These are phyloP conservation scores for Carterocephalus palaemon DNA, from an alignment of 2,888 invertebrate genomes.

Conservation along the genomic window DNA sequence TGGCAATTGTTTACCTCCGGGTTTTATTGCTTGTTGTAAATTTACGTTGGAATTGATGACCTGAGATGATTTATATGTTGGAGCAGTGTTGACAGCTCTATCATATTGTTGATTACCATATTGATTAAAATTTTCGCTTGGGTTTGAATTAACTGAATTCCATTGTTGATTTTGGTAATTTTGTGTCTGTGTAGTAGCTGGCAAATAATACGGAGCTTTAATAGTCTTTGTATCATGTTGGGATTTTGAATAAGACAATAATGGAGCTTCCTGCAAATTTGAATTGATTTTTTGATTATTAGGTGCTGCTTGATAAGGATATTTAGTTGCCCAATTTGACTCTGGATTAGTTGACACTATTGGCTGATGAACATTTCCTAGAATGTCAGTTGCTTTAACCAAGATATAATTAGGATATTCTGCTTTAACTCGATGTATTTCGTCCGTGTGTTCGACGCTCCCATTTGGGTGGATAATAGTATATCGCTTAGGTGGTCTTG, in stretches of 20 bases:
- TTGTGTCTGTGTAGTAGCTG: too few species aligned
- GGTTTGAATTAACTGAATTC: too few species aligned
- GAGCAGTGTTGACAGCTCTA: too few species aligned
- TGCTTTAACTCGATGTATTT: not conserved
- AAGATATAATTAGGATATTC: constrained; percentile 7
- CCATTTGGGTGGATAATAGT: constrained; percentile 17
- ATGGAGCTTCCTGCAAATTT: not conserved
- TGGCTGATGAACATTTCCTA: not conserved
- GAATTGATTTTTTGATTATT: not conserved
- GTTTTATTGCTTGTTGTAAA: too few species aligned
- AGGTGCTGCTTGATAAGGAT: not conserved
- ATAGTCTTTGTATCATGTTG: not conserved
- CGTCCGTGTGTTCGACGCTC: constrained; percentile 11
- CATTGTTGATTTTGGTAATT: too few species aligned
- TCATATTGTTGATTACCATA: too few species aligned
- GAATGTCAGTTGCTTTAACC: constrained; percentile 12
- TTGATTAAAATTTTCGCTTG: too few species aligned
- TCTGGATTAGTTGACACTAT: not conserved
- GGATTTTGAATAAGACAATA: not conserved
- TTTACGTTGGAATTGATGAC: too few species aligned
- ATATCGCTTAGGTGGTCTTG: constrained; percentile 8
- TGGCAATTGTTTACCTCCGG: too few species aligned
- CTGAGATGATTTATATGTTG: too few species aligned
- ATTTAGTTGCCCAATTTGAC: too few species aligned
- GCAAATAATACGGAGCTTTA: too few species aligned